These are phyloP conservation scores for Anarhynchus alexandrinus DNA, from an alignment of 2,113 vertebrate genomes.

Conservation along the genomic window DNA sequence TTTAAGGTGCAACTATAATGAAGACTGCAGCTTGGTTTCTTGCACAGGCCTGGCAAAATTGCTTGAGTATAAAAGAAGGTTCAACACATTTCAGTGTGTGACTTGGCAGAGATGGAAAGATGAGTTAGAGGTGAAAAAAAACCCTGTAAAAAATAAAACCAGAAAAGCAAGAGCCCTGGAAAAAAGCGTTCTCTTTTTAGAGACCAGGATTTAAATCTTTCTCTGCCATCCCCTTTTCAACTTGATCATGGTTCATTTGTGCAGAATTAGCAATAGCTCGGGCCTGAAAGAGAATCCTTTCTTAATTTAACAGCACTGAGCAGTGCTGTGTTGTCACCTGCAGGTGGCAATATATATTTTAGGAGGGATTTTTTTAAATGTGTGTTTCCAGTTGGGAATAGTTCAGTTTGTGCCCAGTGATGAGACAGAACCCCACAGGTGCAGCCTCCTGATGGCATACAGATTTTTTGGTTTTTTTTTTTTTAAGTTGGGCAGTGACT, in stretches of 20 bases:
- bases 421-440: background rate
- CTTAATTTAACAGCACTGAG: background rate
- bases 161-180: background rate
- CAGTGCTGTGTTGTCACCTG: conserved; percentile 16
- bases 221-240: background rate
- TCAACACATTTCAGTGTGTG: background rate
- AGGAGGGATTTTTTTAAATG: background rate
- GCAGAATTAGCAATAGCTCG: background rate
- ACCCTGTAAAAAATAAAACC: background rate
- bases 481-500: background rate
- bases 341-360: conserved; percentile 39
- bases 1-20: background rate
- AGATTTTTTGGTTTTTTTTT: background rate
- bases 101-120: background rate
- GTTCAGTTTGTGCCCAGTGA: background rate
- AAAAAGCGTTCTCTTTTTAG: background rate
- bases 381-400: background rate
- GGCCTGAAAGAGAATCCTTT: background rate
- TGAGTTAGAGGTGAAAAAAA: background rate
- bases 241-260: background rate
- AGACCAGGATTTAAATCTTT: background rate
- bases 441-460: background rate
- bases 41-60: background rate
- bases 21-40: background rate
- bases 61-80: background rate